A percentile compares a stretch with the other conserved stretches of the same genome.
Conservation (phyloP, 2,113 vertebrate species). For the Nerophis ophidion region DNA sequence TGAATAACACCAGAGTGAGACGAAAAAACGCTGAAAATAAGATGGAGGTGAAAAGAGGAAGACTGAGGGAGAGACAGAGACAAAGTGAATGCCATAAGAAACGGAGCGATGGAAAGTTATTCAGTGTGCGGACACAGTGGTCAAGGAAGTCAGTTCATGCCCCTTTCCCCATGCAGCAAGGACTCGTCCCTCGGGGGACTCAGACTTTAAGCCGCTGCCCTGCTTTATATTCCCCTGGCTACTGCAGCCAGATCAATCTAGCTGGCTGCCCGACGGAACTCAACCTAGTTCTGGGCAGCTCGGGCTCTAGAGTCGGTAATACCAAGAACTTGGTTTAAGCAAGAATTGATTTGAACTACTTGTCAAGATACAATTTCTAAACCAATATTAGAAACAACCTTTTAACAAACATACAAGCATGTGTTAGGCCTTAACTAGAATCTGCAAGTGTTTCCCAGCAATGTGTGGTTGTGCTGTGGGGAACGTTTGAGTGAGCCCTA, state of each 20-base stretch:
- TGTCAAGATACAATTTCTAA: constrained; percentile 30
- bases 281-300: constrained; percentile 50
- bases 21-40: constrained; percentile 19
- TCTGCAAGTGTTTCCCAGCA: constrained; percentile 39
- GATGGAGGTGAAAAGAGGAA: background rate
- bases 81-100: constrained; percentile 38
- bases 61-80: constrained; percentile 1
- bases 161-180: constrained; percentile 84
- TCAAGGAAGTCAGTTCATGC: constrained; percentile 62
- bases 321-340: constrained; percentile 36
- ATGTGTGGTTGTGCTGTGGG: constrained; percentile 8
- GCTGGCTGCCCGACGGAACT: constrained; percentile 52
- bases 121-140: constrained; percentile 35
- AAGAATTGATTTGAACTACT: constrained; percentile 32
- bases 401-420: constrained; percentile 16
- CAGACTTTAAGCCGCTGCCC: constrained; percentile 89
- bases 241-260: constrained; percentile 78
- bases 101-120: constrained; percentile 37
- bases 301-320: constrained; percentile 38
- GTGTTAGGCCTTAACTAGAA: constrained; percentile 31
- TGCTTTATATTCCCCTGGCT: constrained; percentile 94
- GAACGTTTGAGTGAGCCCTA: constrained; percentile 19
- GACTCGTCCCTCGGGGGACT: constrained; percentile 79
- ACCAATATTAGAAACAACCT: constrained; percentile 33
- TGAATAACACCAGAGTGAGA: constrained; percentile 9